Evolutionary conservation across 2,113 vertebrate species (phyloP).

Genomic region (Psittacula cyanocephala): DNA sequence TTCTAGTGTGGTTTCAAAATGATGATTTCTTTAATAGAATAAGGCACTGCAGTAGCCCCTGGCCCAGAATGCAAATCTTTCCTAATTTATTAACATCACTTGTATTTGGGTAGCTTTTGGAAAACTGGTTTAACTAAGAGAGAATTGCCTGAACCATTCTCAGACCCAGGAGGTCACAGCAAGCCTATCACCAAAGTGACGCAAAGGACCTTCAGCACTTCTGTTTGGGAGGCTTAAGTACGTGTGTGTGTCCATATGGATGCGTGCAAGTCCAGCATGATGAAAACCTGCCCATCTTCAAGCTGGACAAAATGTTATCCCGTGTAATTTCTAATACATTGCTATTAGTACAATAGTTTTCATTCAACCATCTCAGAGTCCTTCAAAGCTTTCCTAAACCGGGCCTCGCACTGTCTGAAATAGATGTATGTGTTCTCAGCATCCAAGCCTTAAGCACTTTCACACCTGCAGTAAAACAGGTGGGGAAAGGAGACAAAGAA

Average conservation of each 20-base stretch:
- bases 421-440: not conserved
- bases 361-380: not conserved
- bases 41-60: not conserved
- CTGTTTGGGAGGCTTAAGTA: not conserved
- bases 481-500: not conserved
- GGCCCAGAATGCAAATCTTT: not conserved
- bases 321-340: accelerated
- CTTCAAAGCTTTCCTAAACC: not conserved
- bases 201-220: not conserved
- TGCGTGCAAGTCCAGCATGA: not conserved
- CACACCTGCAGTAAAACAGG: not conserved
- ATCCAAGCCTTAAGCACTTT: not conserved
- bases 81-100: not conserved
- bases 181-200: not conserved
- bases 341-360: not conserved
- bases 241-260: too few relatives aligned
- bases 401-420: not conserved
- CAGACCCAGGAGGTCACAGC: not conserved
- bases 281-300: not conserved
- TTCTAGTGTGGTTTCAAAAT: not conserved
- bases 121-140: not conserved
- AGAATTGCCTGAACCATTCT: not conserved
- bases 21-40: not conserved
- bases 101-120: not conserved
- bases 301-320: not conserved